Conservation (phyloP, 2,113 vertebrate genomes). For the Bubalus kerabau region DNA sequence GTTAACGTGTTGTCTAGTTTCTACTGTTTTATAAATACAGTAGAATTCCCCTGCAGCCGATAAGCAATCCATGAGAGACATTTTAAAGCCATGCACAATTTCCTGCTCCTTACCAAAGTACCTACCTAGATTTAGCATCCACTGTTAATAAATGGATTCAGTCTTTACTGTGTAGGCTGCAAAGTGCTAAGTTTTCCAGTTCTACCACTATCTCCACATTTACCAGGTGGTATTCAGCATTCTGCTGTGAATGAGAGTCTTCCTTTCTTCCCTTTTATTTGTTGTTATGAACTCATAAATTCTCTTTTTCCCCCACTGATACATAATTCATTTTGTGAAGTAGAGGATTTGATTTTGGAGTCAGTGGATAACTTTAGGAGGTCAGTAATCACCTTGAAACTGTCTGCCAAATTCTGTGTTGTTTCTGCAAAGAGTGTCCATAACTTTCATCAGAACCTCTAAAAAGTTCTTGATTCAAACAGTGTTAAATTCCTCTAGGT, state of each 20-base stretch:
- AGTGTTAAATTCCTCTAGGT: neutral
- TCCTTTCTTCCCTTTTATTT: neutral
- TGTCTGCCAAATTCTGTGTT: neutral
- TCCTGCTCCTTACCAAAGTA: neutral
- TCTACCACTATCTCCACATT: neutral
- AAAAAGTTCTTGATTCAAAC: constrained; percentile 1
- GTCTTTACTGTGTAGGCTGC: neutral
- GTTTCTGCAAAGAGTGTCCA: neutral
- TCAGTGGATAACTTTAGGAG: neutral
- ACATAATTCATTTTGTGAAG: neutral
- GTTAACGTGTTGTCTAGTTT: neutral
- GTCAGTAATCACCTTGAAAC: neutral
- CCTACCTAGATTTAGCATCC: neutral
- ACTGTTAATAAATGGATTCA: neutral
- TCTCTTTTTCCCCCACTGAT: neutral
- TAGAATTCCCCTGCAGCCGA: neutral
- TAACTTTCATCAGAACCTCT: neutral
- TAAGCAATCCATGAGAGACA: neutral
- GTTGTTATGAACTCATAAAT: neutral
- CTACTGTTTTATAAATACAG: neutral
- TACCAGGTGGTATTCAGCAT: neutral
- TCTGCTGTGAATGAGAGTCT: neutral
- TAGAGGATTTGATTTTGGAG: neutral
- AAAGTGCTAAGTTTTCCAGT: neutral
- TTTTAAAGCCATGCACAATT: constrained; percentile 25